Conservation (phyloP, 2,888 invertebrate species). For the Spialia ferax region DNA sequence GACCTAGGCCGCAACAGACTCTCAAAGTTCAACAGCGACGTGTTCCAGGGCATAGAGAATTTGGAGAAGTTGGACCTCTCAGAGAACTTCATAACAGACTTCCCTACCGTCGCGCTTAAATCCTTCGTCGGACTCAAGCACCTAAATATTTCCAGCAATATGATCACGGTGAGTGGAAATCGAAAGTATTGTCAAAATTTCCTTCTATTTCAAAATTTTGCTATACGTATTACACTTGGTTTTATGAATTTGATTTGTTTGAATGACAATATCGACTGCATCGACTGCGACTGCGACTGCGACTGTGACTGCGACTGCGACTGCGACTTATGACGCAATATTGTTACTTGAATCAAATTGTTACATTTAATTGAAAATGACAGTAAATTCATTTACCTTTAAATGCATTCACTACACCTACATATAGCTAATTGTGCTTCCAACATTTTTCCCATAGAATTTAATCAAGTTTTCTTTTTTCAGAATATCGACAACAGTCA, state of each 20-base stretch:
- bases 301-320: no score
- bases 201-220: background rate
- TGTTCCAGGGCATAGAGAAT: constrained; percentile 92
- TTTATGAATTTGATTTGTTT: no score
- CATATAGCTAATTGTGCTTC: no score
- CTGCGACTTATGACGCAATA: no score
- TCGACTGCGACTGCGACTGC: no score
- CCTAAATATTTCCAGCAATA: constrained; percentile 94
- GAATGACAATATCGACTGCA: no score
- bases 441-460: background rate
- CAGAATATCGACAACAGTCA: constrained; percentile 93
- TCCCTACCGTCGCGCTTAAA: constrained; percentile 92
- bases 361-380: no score
- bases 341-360: no score
- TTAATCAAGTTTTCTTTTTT: constrained; percentile 50
- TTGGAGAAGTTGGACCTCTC: constrained; percentile 94
- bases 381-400: no score
- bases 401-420: no score
- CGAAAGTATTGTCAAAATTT: constrained; percentile 18
- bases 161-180: constrained; percentile 92
- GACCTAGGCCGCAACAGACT: constrained; percentile 93
- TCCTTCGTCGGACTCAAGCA: constrained; percentile 90
- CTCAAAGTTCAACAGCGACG: constrained; percentile 93
- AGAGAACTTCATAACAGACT: constrained; percentile 94
- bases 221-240: no score